These are phyloP conservation scores for Phyllotis vaccarum DNA, from an alignment of 2,797 vertebrate genomes.

Conservation along the genomic window DNA sequence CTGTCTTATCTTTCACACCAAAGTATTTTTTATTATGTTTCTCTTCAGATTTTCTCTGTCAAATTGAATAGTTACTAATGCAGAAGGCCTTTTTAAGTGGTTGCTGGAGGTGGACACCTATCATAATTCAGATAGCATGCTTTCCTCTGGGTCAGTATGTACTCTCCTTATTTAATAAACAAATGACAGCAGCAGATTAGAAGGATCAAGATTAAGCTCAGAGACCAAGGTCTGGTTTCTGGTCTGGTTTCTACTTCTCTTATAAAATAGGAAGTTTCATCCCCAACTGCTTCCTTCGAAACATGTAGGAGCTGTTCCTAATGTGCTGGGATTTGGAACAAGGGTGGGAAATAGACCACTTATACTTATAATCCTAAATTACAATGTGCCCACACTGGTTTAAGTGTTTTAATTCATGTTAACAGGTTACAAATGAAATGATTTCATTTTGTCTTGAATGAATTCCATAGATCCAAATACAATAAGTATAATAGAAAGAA, in stretches of 20 bases:
- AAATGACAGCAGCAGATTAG: slow-evolving; percentile 83
- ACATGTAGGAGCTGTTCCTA: background rate
- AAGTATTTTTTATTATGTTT: slow-evolving; percentile 78
- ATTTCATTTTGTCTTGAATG: background rate
- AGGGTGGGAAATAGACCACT: background rate
- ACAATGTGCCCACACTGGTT: background rate
- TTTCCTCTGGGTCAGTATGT: slow-evolving; percentile 84
- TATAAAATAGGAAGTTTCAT: slow-evolving; percentile 50
- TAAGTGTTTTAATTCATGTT: background rate
- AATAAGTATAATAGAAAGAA: background rate
- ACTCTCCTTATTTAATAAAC: slow-evolving; percentile 85
- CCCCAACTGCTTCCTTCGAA: slow-evolving; percentile 34
- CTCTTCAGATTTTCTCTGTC: slow-evolving; percentile 85
- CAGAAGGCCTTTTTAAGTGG: slow-evolving; percentile 82
- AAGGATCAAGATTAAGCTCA: slow-evolving; percentile 79
- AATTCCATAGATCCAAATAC: background rate
- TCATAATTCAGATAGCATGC: slow-evolving; percentile 77
- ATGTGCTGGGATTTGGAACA: background rate
- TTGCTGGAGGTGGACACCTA: background rate
- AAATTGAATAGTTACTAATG: slow-evolving; percentile 82
- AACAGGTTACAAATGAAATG: background rate
- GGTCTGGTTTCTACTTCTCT: slow-evolving; percentile 44
- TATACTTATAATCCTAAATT: background rate
- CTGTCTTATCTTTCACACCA: slow-evolving; percentile 81
- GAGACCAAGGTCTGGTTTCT: slow-evolving; percentile 67